These are phyloP conservation scores for Rhagonycha lutea DNA, from an alignment of 2,888 invertebrate genomes.

Conservation along the genomic window DNA sequence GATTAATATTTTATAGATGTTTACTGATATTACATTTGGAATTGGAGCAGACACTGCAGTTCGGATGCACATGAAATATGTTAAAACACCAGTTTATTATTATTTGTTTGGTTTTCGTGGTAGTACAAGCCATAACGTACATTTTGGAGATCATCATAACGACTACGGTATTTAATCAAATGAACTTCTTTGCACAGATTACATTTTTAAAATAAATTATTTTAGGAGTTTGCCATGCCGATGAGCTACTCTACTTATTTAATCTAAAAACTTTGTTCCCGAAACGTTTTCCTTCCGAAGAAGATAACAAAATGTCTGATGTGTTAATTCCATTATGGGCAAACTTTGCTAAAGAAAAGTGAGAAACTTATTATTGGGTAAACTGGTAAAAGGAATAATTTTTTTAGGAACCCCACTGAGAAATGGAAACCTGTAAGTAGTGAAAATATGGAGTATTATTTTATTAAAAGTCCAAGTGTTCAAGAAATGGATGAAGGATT, in stretches of 20 bases:
- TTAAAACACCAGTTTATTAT: conserved; percentile 64
- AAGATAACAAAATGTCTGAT: conserved; percentile 59
- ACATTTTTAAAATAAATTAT: background rate
- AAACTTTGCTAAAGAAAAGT: conserved; percentile 74
- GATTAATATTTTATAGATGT: conserved; percentile 61
- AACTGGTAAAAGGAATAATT: background rate
- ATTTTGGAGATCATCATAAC: conserved; percentile 68
- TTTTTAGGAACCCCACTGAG: conserved; percentile 69
- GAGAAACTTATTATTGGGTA: conserved; percentile 49
- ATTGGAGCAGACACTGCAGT: conserved; percentile 67
- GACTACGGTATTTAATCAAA: conserved; percentile 62
- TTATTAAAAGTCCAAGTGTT: conserved; percentile 5
- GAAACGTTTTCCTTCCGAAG: conserved; percentile 46
- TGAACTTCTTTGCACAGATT: background rate
- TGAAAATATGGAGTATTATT: conserved; percentile 18
- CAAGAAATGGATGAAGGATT: conserved; percentile 17
- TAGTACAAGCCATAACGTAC: conserved; percentile 68
- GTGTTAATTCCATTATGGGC: conserved; percentile 70
- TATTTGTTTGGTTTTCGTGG: conserved; percentile 72
- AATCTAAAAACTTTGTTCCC: conserved; percentile 67
- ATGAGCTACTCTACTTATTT: conserved; percentile 81
- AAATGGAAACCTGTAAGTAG: conserved; percentile 31
- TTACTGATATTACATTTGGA: conserved; percentile 73
- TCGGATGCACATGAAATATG: conserved; percentile 58
- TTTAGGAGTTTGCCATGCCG: conserved; percentile 78